These are phyloP conservation scores for Sitta carolinensis DNA, from an alignment of 2,797 vertebrate species.

Conservation along the genomic window DNA sequence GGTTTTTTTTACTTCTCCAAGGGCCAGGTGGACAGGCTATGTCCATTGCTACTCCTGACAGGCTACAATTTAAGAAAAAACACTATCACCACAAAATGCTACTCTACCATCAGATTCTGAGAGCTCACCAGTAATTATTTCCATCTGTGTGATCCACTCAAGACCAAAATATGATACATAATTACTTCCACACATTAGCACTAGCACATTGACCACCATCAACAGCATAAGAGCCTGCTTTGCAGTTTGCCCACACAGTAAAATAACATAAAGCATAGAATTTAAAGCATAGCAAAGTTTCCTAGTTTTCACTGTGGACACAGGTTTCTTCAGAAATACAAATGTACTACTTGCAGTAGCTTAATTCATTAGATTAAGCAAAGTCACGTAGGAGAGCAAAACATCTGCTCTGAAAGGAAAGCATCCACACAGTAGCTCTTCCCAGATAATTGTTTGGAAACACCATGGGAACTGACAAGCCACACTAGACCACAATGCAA, in stretches of 20 bases:
- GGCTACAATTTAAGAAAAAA: not conserved
- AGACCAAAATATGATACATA: not conserved
- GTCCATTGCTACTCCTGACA: not conserved
- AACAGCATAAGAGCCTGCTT: not conserved
- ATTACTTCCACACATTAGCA: not conserved
- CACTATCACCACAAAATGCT: not conserved
- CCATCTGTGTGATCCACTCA: not conserved
- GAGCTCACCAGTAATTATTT: not conserved
- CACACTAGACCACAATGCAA: not conserved
- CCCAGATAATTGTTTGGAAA: not conserved
- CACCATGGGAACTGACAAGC: not conserved
- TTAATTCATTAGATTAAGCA: not conserved
- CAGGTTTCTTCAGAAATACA: not conserved
- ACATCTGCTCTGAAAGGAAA: not conserved
- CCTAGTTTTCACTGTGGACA: not conserved
- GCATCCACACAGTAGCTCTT: not conserved
- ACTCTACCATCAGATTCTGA: not conserved
- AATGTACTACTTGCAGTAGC: not conserved
- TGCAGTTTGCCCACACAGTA: not conserved
- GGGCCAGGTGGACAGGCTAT: not conserved
- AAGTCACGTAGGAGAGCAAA: not conserved
- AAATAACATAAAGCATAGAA: not conserved
- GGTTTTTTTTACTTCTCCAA: not conserved
- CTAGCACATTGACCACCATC: fast-evolving
- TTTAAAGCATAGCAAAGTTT: not conserved